Conservation (phyloP, 2,797 vertebrate species). For the Hozukius guyotensis region DNA sequence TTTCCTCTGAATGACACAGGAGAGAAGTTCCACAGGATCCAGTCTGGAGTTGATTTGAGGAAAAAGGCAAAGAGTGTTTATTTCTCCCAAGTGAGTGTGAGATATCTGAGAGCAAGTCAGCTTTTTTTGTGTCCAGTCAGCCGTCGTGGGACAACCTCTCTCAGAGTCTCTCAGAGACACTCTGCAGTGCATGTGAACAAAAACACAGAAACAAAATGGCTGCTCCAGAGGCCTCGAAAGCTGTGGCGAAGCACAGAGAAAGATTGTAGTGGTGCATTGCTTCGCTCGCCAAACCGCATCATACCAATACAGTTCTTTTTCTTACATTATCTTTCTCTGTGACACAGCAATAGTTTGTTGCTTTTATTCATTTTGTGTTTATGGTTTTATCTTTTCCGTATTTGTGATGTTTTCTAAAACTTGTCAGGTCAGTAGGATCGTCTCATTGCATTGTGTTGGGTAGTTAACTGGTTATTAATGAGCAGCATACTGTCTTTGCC, state of each 20-base stretch:
- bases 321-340: too few species aligned
- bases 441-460: not conserved
- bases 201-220: constrained; percentile 70
- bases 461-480: not conserved
- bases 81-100: not conserved
- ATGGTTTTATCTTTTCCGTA: not conserved
- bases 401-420: not conserved
- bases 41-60: not conserved
- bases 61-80: not conserved
- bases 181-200: constrained; percentile 48
- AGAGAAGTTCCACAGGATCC: not conserved
- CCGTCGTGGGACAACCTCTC: constrained; percentile 28
- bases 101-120: not conserved
- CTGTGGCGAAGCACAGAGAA: not conserved
- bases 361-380: not conserved
- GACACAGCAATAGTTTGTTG: not conserved
- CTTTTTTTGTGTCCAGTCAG: constrained; percentile 34
- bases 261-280: not conserved
- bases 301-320: too few species aligned
- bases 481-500: not conserved
- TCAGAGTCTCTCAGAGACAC: constrained; percentile 14
- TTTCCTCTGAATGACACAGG: not conserved
- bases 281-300: not conserved
- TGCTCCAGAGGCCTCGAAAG: not conserved
- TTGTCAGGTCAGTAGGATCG: not conserved